Evolutionary conservation across 2,888 invertebrate species (phyloP).

Genomic region (Creontiades dilutus): DNA sequence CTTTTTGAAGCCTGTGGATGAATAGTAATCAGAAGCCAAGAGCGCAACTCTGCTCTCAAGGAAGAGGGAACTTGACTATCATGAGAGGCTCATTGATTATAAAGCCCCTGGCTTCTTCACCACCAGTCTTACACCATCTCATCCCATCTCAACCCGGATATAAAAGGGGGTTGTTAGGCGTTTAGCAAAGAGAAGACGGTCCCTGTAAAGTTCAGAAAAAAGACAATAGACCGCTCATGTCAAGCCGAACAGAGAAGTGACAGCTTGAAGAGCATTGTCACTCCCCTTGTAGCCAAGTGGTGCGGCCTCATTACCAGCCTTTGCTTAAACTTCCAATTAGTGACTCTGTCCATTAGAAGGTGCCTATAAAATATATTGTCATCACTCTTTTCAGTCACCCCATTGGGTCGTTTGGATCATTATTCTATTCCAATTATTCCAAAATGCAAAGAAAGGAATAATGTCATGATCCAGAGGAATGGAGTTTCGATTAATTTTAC

Average conservation of each 20-base stretch:
- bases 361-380: slow-evolving; percentile 34
- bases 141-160: slow-evolving; percentile 42
- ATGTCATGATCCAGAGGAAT: no score
- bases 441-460: no score
- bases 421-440: no score
- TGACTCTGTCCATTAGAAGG: slow-evolving; percentile 53
- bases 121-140: slow-evolving; percentile 9
- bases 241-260: slow-evolving; percentile 67
- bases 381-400: slow-evolving; percentile 4
- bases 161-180: slow-evolving; percentile 66
- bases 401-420: slow-evolving; percentile 11
- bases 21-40: slow-evolving; percentile 20
- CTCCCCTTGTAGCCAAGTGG: slow-evolving; percentile 62
- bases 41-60: slow-evolving; percentile 2
- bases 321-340: slow-evolving; percentile 69
- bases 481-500: no score
- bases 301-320: slow-evolving; percentile 68
- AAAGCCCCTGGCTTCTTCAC: slow-evolving; percentile 43
- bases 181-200: slow-evolving; percentile 63
- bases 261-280: slow-evolving; percentile 67
- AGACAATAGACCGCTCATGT: slow-evolving; percentile 67
- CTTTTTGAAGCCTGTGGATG: neutral
- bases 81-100: slow-evolving; percentile 68
- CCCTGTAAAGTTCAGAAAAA: slow-evolving; percentile 62
- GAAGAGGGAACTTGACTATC: slow-evolving; percentile 65